phyloP scores from a whole-genome alignment of 2,888 invertebrate genomes.

The Leptura quadrifasciata region DNA sequence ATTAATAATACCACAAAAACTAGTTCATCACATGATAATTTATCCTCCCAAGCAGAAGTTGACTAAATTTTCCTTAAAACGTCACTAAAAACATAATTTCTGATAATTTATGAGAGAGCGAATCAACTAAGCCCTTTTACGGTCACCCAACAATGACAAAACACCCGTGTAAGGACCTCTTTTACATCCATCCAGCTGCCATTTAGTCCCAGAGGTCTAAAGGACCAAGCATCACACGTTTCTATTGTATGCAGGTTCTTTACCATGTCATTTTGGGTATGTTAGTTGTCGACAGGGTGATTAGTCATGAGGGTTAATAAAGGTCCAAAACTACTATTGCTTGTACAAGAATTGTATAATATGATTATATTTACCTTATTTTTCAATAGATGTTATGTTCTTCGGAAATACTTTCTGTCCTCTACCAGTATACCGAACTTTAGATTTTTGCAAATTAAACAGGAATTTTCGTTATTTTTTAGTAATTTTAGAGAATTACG shows the following conservation, averaged over 20 bases:
- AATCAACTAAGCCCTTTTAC: slow-evolving; percentile 36
- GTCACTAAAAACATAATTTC: slow-evolving; percentile 45
- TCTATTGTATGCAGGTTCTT: slow-evolving; percentile 51
- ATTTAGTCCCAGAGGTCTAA: slow-evolving; percentile 41
- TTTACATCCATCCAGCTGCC: slow-evolving; percentile 47
- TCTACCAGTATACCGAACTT: too few relatives aligned
- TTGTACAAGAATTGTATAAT: slow-evolving; percentile 8
- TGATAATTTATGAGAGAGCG: slow-evolving; percentile 42
- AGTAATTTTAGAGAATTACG: too few relatives aligned
- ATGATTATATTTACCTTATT: slow-evolving; percentile 9
- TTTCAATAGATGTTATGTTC: not conserved
- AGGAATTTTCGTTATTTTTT: too few relatives aligned
- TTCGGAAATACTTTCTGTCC: not conserved
- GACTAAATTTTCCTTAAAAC: slow-evolving; percentile 36
- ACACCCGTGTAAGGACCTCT: slow-evolving; percentile 50
- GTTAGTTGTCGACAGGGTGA: slow-evolving; percentile 49
- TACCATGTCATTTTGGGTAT: slow-evolving; percentile 51
- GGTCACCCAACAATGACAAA: slow-evolving; percentile 44
- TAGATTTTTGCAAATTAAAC: too few relatives aligned
- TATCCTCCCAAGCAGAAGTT: slow-evolving; percentile 17
- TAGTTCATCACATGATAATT: slow-evolving; percentile 30
- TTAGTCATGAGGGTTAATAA: slow-evolving; percentile 42
- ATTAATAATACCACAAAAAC: slow-evolving; percentile 18
- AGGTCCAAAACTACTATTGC: slow-evolving; percentile 21
- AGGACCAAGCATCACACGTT: slow-evolving; percentile 48